Percentiles rank a stretch among this genome's conserved stretches.
These are phyloP conservation scores for Latrodectus geometricus DNA, from an alignment of 1,140 invertebrate genomes.

Conservation along the genomic window DNA sequence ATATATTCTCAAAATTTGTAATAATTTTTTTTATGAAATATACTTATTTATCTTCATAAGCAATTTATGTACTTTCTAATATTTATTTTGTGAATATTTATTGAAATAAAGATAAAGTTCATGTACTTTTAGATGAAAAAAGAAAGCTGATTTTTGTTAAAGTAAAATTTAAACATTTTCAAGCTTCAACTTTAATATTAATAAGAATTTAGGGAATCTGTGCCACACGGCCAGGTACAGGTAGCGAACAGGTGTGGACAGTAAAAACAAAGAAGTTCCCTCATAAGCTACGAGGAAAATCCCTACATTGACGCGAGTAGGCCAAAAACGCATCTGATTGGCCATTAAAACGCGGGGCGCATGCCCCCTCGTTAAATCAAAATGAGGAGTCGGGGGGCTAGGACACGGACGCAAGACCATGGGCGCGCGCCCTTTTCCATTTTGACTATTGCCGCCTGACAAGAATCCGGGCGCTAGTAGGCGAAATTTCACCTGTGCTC, in stretches of 20 bases:
- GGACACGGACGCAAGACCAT: not conserved
- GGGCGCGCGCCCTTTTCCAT: slow-evolving; percentile 21
- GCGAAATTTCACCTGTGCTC: slow-evolving; percentile 22
- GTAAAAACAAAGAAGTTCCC: not conserved
- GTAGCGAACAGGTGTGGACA: not conserved
- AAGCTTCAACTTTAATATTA: too few relatives aligned
- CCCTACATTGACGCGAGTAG: slow-evolving; percentile 4
- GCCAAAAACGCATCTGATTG: not conserved
- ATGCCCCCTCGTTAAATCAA: not conserved
- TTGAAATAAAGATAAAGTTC: too few relatives aligned
- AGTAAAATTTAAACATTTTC: too few relatives aligned
- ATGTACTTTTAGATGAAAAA: too few relatives aligned
- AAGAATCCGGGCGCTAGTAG: not conserved
- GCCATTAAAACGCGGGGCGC: slow-evolving; percentile 2
- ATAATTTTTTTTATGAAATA: too few relatives aligned
- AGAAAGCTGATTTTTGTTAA: too few relatives aligned
- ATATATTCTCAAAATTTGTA: too few relatives aligned
- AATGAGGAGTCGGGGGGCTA: not conserved
- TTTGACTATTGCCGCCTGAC: slow-evolving; percentile 21
- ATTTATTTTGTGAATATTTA: too few relatives aligned
- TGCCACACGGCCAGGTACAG: not conserved
- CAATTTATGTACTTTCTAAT: too few relatives aligned
- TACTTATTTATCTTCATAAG: too few relatives aligned
- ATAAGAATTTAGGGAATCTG: too few relatives aligned
- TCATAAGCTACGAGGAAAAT: not conserved